Percentiles rank a stretch among this genome's conserved stretches.
Conservation (phyloP, 2,888 invertebrate species). For the Pandemis cinnamomeana region DNA sequence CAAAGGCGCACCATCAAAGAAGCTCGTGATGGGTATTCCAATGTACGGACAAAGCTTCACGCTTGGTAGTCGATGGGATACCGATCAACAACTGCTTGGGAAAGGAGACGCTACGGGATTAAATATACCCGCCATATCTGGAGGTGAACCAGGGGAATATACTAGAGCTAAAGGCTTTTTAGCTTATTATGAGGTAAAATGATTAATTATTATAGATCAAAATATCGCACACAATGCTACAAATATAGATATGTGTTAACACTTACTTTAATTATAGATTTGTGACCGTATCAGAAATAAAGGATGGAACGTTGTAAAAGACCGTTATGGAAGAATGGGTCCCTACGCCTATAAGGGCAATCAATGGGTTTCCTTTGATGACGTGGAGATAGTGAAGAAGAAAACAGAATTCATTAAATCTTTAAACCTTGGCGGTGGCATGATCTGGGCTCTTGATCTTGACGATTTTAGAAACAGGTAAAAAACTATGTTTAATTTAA, state of each 20-base stretch:
- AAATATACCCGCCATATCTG: slow-evolving; percentile 90
- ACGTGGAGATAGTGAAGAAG: slow-evolving; percentile 89
- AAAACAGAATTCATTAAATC: slow-evolving; percentile 92
- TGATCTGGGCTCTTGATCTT: slow-evolving; percentile 96
- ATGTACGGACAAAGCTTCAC: slow-evolving; percentile 95
- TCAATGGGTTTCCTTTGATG: slow-evolving; percentile 97
- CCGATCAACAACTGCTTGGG: slow-evolving; percentile 64
- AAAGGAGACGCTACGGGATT: slow-evolving; percentile 86
- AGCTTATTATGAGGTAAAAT: slow-evolving; percentile 91
- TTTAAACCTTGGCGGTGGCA: slow-evolving; percentile 92
- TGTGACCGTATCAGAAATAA: slow-evolving; percentile 91
- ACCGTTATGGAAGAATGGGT: slow-evolving; percentile 91
- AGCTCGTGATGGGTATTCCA: slow-evolving; percentile 95
- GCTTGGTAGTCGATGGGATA: slow-evolving; percentile 60
- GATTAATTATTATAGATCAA: neutral
- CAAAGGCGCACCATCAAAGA: slow-evolving; percentile 91
- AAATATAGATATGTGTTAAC: neutral
- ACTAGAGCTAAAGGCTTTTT: slow-evolving; percentile 94
- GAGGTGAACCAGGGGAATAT: slow-evolving; percentile 93
- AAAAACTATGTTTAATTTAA: neutral
- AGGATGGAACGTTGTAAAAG: slow-evolving; percentile 92
- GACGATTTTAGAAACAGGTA: slow-evolving; percentile 92
- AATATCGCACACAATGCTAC: too few relatives aligned
- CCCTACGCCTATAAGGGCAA: slow-evolving; percentile 94
- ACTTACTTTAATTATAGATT: slow-evolving; percentile 80